These are phyloP conservation scores for Anseranas semipalmata DNA, from an alignment of 2,113 vertebrate species.

Conservation along the genomic window DNA sequence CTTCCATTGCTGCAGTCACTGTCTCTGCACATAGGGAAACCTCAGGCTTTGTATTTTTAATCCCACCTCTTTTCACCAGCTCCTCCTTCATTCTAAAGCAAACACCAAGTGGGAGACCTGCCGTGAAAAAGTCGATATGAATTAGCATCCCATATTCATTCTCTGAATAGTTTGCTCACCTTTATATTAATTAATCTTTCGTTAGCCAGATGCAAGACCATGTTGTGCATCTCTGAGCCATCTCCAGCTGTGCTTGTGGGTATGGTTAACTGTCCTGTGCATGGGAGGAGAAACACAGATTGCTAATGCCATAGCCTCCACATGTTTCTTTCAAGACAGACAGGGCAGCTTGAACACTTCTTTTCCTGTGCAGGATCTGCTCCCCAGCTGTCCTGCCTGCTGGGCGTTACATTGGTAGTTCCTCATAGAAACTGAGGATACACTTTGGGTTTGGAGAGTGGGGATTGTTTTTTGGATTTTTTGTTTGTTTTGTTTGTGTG, in stretches of 20 bases:
- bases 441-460: neutral
- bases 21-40: neutral
- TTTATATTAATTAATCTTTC: neutral
- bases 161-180: neutral
- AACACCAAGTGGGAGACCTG: neutral
- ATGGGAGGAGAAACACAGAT: neutral
- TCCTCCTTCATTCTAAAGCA: neutral
- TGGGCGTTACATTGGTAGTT: neutral
- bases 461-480: neutral
- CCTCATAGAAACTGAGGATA: neutral
- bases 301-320: rapidly evolving
- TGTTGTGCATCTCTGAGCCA: neutral
- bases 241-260: neutral
- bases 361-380: neutral
- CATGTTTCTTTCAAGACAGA: neutral
- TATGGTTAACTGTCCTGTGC: neutral
- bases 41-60: neutral
- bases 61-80: neutral
- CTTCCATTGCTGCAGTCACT: neutral
- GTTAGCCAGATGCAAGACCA: neutral
- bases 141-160: neutral
- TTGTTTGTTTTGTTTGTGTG: too few species aligned
- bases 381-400: neutral
- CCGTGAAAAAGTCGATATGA: neutral
- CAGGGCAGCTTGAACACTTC: neutral